These are phyloP conservation scores for Neuroterus valhalla DNA, from an alignment of 1,140 invertebrate species.

Conservation along the genomic window DNA sequence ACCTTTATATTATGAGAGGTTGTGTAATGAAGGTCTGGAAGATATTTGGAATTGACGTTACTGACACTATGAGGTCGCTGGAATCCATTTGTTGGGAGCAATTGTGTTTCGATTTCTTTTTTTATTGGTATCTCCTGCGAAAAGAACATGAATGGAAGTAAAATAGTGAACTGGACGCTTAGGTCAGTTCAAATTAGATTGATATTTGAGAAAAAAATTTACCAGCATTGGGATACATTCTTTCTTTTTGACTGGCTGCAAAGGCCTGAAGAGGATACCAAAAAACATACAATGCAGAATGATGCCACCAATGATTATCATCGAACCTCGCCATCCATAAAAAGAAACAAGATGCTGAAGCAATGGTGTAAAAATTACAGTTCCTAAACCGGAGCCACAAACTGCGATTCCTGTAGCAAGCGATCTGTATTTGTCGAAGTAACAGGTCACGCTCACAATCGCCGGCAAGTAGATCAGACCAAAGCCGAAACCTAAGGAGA, in stretches of 20 bases:
- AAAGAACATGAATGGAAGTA: too few species aligned
- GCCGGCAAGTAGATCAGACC: constrained; percentile 96
- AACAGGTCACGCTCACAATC: constrained; percentile 95
- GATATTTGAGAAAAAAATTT: constrained; percentile 19
- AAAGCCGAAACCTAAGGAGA: constrained; percentile 87
- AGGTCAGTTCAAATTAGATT: constrained; percentile 14
- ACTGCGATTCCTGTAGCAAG: constrained; percentile 96
- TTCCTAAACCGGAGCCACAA: constrained; percentile 93
- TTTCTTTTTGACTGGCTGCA: constrained; percentile 68
- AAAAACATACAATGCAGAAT: constrained; percentile 89
- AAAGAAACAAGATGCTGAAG: constrained; percentile 79
- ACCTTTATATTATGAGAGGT: constrained; percentile 68
- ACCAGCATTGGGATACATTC: constrained; percentile 51
- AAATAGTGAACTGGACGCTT: too few species aligned
- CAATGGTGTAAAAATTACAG: constrained; percentile 88
- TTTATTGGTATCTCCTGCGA: constrained; percentile 38
- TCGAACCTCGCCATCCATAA: constrained; percentile 83
- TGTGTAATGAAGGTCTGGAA: not conserved
- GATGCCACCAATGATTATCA: constrained; percentile 88
- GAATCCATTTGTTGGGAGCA: constrained; percentile 42
- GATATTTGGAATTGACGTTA: constrained; percentile 44
- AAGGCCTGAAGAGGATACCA: constrained; percentile 87
- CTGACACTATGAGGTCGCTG: constrained; percentile 46
- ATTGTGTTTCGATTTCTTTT: constrained; percentile 27
- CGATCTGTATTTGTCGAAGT: constrained; percentile 93